These are phyloP conservation scores for Ceyx erithaca DNA, from an alignment of 2,797 vertebrate genomes.

Conservation along the genomic window DNA sequence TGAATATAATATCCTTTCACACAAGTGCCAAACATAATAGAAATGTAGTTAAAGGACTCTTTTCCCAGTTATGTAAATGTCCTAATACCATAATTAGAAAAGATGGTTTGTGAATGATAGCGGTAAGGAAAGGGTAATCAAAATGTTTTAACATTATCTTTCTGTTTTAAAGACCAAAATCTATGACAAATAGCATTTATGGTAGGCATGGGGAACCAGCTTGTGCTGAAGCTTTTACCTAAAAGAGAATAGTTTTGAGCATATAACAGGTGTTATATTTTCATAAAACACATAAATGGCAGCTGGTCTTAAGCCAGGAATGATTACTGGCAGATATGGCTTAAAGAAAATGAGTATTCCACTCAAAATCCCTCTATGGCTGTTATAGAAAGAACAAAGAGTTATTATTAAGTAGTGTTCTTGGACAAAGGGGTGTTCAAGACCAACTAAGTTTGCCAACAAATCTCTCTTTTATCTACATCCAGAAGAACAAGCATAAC, in stretches of 20 bases:
- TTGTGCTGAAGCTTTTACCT: conserved; percentile 73
- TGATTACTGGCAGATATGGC: conserved; percentile 81
- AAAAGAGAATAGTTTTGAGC: conserved; percentile 75
- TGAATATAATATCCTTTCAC: conserved; percentile 86
- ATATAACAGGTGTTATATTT: conserved; percentile 76
- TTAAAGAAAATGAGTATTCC: conserved; percentile 79
- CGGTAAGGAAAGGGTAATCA: conserved; percentile 78
- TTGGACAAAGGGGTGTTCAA: conserved; percentile 76
- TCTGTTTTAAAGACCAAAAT: conserved; percentile 78
- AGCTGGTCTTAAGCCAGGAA: conserved; percentile 79
- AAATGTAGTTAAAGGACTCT: conserved; percentile 81
- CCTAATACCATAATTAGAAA: conserved; percentile 83
- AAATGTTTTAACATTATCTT: conserved; percentile 79
- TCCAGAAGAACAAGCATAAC: conserved; percentile 71
- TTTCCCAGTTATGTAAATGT: conserved; percentile 83
- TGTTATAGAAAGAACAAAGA: conserved; percentile 80
- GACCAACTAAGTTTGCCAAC: conserved; percentile 70
- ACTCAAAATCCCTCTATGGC: conserved; percentile 76
- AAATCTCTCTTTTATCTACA: conserved; percentile 73
- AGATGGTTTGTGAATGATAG: conserved; percentile 82
- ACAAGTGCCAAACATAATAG: conserved; percentile 86
- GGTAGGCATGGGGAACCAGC: conserved; percentile 54
- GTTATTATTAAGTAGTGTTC: conserved; percentile 74
- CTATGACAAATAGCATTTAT: conserved; percentile 75
- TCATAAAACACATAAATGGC: conserved; percentile 82